Conservation (phyloP, 2,113 vertebrate genomes). For the Uria lomvia region DNA sequence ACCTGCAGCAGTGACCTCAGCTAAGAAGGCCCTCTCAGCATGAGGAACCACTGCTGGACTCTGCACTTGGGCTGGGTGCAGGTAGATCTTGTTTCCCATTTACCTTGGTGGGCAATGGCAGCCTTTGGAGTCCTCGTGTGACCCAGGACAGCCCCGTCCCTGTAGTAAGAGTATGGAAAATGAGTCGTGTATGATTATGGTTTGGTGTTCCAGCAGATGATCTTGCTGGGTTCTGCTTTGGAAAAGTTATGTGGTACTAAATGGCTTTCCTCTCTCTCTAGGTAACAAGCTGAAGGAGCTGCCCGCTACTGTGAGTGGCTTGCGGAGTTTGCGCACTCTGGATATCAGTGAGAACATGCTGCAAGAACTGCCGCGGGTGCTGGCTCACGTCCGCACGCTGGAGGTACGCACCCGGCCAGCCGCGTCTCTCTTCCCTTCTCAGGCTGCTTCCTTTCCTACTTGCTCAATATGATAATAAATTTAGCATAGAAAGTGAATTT, state of each 20-base stretch:
- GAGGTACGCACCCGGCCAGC: slow-evolving; percentile 72
- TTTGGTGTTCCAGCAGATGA: not conserved
- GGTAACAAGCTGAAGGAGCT: slow-evolving; percentile 85
- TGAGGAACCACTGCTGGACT: not conserved
- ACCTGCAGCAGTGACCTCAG: not conserved
- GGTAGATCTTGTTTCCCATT: not conserved
- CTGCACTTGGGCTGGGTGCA: not conserved
- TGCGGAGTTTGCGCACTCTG: slow-evolving; percentile 83
- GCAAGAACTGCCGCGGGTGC: slow-evolving; percentile 73
- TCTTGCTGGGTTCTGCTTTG: not conserved
- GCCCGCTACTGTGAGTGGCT: slow-evolving; percentile 68
- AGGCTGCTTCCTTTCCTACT: not conserved
- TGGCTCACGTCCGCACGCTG: slow-evolving; percentile 82
- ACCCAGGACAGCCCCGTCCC: fast-evolving
- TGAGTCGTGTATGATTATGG: fast-evolving
- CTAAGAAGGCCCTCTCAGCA: fast-evolving
- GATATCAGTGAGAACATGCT: slow-evolving; percentile 84
- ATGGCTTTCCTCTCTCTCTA: slow-evolving; percentile 10
- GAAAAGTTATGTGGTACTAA: fast-evolving
- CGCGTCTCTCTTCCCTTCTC: fast-evolving
- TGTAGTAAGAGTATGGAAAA: not conserved
- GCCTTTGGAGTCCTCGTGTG: not conserved
- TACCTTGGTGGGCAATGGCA: not conserved
- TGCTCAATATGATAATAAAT: not conserved
- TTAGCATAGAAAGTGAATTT: not conserved